A percentile compares a stretch with the other conserved stretches of the same genome.
Evolutionary conservation across 2,797 vertebrate species (phyloP).

Genomic region (Danio aesculapii): DNA sequence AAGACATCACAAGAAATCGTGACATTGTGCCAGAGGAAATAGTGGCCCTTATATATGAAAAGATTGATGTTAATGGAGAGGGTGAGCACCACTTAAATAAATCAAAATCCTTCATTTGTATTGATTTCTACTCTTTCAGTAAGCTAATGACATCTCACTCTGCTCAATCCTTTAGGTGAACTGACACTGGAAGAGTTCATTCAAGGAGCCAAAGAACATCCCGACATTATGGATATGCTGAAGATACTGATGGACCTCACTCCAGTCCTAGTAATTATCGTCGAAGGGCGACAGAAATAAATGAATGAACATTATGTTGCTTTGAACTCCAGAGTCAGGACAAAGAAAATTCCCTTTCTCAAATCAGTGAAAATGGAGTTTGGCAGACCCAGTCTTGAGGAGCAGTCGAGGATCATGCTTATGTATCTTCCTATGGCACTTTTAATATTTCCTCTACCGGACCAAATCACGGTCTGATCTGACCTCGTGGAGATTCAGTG

Average conservation of each 20-base stretch:
- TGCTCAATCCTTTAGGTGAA: conserved; percentile 70
- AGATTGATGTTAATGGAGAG: conserved; percentile 78
- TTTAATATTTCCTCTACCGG: too few relatives aligned
- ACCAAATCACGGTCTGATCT: neutral
- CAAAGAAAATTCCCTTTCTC: neutral
- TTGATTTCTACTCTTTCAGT: neutral
- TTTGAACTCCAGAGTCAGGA: neutral
- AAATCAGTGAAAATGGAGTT: neutral
- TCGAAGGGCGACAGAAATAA: conserved; percentile 58
- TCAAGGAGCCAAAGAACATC: conserved; percentile 75
- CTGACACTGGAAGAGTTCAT: conserved; percentile 82
- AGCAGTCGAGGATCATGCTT: conserved; percentile 11
- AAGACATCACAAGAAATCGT: conserved; percentile 80
- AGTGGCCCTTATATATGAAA: conserved; percentile 78
- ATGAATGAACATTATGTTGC: neutral
- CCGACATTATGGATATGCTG: conserved; percentile 80
- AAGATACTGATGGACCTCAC: conserved; percentile 81
- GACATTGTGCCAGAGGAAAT: conserved; percentile 77
- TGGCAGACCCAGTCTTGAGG: neutral
- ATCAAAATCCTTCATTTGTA: neutral
- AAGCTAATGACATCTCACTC: conserved; percentile 28
- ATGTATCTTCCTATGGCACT: neutral
- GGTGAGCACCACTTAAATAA: conserved; percentile 62
- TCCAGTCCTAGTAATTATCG: conserved; percentile 76
- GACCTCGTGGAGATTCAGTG: neutral